Evolutionary conservation across 1,140 invertebrate genomes (phyloP), one percentile per base, ranked within the genome.

Genomic region (Myzus persicae): DNA sequence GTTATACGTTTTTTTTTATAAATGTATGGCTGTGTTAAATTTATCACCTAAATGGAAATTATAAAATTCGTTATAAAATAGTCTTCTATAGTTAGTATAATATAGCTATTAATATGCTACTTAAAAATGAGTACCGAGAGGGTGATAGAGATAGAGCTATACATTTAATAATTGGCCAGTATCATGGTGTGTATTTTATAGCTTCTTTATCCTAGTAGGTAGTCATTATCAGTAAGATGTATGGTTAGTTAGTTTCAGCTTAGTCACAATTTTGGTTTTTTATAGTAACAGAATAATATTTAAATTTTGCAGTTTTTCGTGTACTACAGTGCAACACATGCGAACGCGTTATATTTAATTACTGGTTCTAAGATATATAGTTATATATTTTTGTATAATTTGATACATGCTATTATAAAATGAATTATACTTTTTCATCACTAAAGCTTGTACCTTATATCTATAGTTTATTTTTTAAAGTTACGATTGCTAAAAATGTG

Each of bases 11-110:
- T 48, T n/a, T 87, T 87, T n/a, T 88, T 88, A 48, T 88, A 48
- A 46, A 36, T 88, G 42, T 11, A 26, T 87, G 20, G 40, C 67
- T 42, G 6, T 40, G 31, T 90, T 67, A 14, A 67, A 90, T 90
- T 40, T 90, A 90, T 90, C 42, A 90, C 24, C 36, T 54, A 5
- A 59, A 90, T 90, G 14, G 31, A 90, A 90, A 90, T 59, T 26
- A 90, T 90, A 59, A 24, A 59, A 90, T 4, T 20, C 6, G 38
- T 59, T 59, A 59, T 90, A 59, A 51, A 90, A 59, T 31, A 48
- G 51, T 90, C 1, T 48, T 87, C 14, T 48, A n/a, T n/a, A n/a
- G 42, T 87, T 6, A 11, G 36, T 87, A n/a, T n/a, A 48, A 87
- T 44, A 44, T 44, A n/a, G n/a, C n/a, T n/a, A 44, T 9, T 44